Evolutionary conservation across 2,888 invertebrate genomes (phyloP), one percentile per base, ranked within the genome.

Genomic region (Dasysyrphus tricinctus): DNA sequence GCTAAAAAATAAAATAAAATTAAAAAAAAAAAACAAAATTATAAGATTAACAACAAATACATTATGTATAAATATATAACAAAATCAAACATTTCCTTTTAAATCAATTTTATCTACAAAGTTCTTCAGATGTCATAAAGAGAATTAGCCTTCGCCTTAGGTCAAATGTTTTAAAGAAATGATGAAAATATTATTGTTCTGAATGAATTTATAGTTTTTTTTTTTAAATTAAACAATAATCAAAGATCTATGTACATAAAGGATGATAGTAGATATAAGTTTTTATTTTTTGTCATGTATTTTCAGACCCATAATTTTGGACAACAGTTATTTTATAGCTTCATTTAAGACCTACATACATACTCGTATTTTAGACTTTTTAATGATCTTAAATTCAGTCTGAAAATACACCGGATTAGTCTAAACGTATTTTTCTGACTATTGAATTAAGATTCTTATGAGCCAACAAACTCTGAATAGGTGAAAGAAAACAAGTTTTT

Each of bases 71-170:
- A n/a, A n/a, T 56, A 32, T 47, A 56, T 57, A 77, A 76, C 76
- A 76, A 81, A 51, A 63, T 37, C 44, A 81, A 72, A 70, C 44
- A 80, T 29, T 59, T 37, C 70, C 69, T 76, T 9, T 24, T 37
- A 75, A 76, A 76, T 51, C 19, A 57, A 70, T 73, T 59, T 77
- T 77, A 77, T 82, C 81, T 82, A 82, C 81, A 82, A 72, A 47
- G 49, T 57, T 77, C n/a, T 65, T 70, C 34, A 67, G 72, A 77
- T 81, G 63, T 57, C 19, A 69, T 44, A 59, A 14, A 61, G 65
- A 59, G 51, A 32, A 65, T 49, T 11, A 56, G 39, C 49, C 73
- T 65, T 56, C 39, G 49, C 14, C 16, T 44, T 67, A 37, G 67
- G 56, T 49, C 24, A 61, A 19, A 67, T 67, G 42, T 65, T 47